A percentile compares a stretch with the other conserved stretches of the same genome.
Conservation (phyloP, 2,888 invertebrate genomes). For the Watsonalla cultraria region DNA sequence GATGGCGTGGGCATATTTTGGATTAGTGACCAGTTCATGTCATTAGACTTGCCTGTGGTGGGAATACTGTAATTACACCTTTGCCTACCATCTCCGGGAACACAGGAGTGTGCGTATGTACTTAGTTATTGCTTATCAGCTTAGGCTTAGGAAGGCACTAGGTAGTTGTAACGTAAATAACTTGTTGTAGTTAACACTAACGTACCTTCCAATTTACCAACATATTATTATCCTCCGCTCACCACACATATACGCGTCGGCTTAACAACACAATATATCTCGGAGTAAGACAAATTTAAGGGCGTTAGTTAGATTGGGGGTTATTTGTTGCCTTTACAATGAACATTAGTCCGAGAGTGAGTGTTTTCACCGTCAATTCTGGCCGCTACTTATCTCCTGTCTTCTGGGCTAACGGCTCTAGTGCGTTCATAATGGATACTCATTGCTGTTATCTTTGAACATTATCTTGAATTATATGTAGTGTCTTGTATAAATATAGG, state of each 20-base stretch:
- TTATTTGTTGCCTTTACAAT: constrained; percentile 75
- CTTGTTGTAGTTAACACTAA: neutral
- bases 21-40: no score
- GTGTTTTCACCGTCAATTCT: constrained; percentile 39
- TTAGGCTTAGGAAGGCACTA: no score
- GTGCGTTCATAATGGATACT: neutral
- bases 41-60: no score
- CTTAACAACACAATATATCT: constrained; percentile 67
- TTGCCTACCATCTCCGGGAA: no score
- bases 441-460: neutral
- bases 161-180: no score
- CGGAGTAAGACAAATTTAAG: constrained; percentile 67
- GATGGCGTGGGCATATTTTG: no score
- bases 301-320: constrained; percentile 73
- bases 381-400: constrained; percentile 24
- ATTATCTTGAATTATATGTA: no score
- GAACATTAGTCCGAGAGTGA: constrained; percentile 59
- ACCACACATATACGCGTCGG: constrained; percentile 39
- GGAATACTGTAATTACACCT: no score
- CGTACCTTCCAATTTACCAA: constrained; percentile 19
- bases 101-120: no score
- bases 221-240: neutral
- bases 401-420: neutral
- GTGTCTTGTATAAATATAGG: no score
- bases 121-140: no score